Percentiles rank a stretch among this genome's conserved stretches.
Conservation (phyloP, 2,888 invertebrate species). For the Megalurothrips usitatus region DNA sequence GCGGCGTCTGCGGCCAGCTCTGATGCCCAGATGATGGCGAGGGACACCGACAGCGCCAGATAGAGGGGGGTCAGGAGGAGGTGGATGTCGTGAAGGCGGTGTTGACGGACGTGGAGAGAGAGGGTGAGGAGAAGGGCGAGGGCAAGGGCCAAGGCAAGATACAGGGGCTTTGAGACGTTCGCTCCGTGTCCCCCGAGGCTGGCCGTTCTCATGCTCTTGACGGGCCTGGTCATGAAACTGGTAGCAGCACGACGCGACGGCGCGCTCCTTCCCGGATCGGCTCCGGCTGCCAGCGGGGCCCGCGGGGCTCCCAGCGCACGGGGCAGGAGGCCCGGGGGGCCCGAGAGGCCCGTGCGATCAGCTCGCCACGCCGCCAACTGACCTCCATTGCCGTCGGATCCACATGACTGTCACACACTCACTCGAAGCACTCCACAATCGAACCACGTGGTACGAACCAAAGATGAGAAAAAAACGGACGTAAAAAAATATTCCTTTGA, state of each 20-base stretch:
- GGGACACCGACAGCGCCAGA: slow-evolving; percentile 37
- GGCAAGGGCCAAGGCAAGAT: slow-evolving; percentile 28
- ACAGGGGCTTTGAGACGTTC: slow-evolving; percentile 27
- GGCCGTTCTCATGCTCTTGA: slow-evolving; percentile 13
- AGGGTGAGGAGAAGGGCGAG: slow-evolving; percentile 28
- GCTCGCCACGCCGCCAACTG: neutral
- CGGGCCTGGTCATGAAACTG: slow-evolving; percentile 5
- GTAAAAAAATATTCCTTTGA: neutral
- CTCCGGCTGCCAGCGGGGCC: too few relatives aligned
- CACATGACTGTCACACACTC: neutral
- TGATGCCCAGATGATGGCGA: slow-evolving; percentile 29
- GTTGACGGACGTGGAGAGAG: slow-evolving; percentile 43
- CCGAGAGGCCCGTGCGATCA: neutral
- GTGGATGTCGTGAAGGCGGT: slow-evolving; percentile 46
- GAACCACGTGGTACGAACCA: too few relatives aligned
- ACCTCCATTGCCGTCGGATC: neutral
- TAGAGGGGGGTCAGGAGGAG: slow-evolving; percentile 43
- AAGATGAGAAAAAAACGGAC: neutral
- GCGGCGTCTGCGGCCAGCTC: slow-evolving; percentile 32
- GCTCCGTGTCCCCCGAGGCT: neutral
- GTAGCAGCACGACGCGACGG: neutral
- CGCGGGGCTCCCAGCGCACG: too few relatives aligned
- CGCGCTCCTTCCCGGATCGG: neutral
- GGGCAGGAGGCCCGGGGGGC: too few relatives aligned
- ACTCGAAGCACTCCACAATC: neutral